These are phyloP conservation scores for Anticlea derivata DNA, from an alignment of 2,888 invertebrate species.

Conservation along the genomic window DNA sequence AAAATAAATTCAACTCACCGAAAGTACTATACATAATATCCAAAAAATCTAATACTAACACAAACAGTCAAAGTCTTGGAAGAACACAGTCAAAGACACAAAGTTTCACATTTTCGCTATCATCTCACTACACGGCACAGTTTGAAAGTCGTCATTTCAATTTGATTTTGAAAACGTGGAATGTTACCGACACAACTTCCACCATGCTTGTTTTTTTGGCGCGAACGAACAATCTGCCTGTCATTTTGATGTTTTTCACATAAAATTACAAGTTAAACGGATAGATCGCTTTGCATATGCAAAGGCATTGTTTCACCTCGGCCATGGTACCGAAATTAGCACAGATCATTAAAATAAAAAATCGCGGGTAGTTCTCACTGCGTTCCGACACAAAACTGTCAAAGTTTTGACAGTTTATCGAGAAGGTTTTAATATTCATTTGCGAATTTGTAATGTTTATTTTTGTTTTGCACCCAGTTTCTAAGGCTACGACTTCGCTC, in stretches of 20 bases:
- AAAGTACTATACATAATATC: conserved; percentile 34
- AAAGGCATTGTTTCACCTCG: conserved; percentile 58
- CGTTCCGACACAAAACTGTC: neutral
- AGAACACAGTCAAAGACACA: conserved; percentile 31
- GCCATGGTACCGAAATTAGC: conserved; percentile 55
- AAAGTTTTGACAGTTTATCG: neutral
- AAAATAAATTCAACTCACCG: conserved; percentile 25
- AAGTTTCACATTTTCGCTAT: conserved; percentile 43
- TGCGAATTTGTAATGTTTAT: conserved; percentile 62
- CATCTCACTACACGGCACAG: conserved; percentile 41
- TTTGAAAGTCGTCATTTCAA: conserved; percentile 72
- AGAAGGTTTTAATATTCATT: conserved; percentile 14
- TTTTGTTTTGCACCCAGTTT: conserved; percentile 78
- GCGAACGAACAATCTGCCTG: conserved; percentile 64
- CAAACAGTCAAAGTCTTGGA: conserved; percentile 33
- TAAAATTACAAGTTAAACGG: conserved; percentile 22
- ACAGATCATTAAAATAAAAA: conserved; percentile 26
- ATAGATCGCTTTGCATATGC: conserved; percentile 45
- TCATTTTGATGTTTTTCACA: conserved; percentile 56
- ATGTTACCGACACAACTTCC: conserved; percentile 60
- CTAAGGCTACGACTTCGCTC: conserved; percentile 75
- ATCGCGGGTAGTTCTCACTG: conserved; percentile 6
- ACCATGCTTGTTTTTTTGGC: conserved; percentile 74
- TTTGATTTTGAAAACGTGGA: conserved; percentile 77
- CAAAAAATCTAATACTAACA: conserved; percentile 35